Evolutionary conservation across 1,140 invertebrate species (phyloP), one percentile per base, ranked within the genome.

Genomic region (Phenacoccus solenopsis): DNA sequence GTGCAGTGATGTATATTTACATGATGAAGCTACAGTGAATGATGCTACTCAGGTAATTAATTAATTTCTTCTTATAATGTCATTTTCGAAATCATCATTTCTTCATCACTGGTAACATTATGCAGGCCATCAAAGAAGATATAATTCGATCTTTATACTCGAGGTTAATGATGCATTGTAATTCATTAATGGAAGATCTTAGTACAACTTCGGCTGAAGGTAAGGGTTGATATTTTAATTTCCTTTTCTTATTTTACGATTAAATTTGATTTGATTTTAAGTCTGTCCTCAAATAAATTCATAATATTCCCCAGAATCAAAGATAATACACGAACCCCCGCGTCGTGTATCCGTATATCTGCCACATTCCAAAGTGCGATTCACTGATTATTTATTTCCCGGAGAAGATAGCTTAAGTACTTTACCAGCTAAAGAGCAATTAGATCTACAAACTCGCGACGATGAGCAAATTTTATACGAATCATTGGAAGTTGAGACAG

Each of bases 301-400:
- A 56, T 70, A 12, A 25, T 72, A 75, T 74, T 76, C 81, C n/a
- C 68, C 70, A 85, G 85, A 83, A 77, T 84, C 85, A 77, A 79
- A 87, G 77, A 86, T 86, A 76, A 75, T 91, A 74, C 85, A 92
- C 76, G 90, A 92, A 77, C 88, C 89, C 24, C 91, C 91, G 3
- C 80, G 90, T 57, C 79, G 90, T 74, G 88, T 92, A 1, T 81
- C 91, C 69, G 86, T 90, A 5, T 82, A 84, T 25, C 76, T 90
- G 9, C 84, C 85, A 28, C 80, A 84, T 25, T 85, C 83, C 28
- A 81, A 83, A 71, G 77, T 93, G 22, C 85, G 85, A 22, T 81
- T 93, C 7, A 91, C 88, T 68, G 90, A 93, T 78, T 94, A 94
- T 78, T 78, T 91, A 49, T 93, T 92, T 76, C 90, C 89, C 70